phyloP scores from a whole-genome alignment of 2,797 vertebrate species.

The Mycteria americana region DNA sequence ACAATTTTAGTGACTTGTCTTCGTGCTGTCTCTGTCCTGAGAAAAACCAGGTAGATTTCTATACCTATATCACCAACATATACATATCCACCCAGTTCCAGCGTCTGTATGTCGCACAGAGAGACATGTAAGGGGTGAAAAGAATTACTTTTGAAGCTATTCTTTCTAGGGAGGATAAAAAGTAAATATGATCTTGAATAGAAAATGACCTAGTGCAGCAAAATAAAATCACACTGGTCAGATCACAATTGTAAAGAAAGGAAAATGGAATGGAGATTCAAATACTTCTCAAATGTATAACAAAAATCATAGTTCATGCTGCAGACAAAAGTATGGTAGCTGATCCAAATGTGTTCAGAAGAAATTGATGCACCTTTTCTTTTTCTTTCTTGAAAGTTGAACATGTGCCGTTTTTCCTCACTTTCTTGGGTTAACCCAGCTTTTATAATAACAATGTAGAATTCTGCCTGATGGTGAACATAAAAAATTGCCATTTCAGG shows the following conservation, averaged over 20 bases:
- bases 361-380: slow-evolving; percentile 44
- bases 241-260: slow-evolving; percentile 16
- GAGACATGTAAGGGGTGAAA: background rate
- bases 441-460: slow-evolving; percentile 53
- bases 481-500: slow-evolving; percentile 52
- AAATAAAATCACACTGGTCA: slow-evolving; percentile 50
- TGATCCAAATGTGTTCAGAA: slow-evolving; percentile 36
- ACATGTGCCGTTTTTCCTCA: slow-evolving; percentile 40
- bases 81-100: background rate
- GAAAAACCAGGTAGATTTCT: background rate
- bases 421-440: slow-evolving; percentile 45
- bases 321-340: slow-evolving; percentile 38
- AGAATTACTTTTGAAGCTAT: background rate
- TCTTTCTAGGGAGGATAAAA: background rate
- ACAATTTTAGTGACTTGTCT: background rate
- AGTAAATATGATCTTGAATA: background rate
- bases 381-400: slow-evolving; percentile 41
- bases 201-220: slow-evolving; percentile 50
- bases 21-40: background rate
- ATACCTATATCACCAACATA: background rate
- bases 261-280: slow-evolving; percentile 45
- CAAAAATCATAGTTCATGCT: slow-evolving; percentile 51
- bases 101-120: background rate
- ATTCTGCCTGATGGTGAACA: slow-evolving; percentile 62
- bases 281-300: slow-evolving; percentile 28